Base-by-base conservation (phyloP, 2,113 vertebrate species). In the Indicator indicator region DNA sequence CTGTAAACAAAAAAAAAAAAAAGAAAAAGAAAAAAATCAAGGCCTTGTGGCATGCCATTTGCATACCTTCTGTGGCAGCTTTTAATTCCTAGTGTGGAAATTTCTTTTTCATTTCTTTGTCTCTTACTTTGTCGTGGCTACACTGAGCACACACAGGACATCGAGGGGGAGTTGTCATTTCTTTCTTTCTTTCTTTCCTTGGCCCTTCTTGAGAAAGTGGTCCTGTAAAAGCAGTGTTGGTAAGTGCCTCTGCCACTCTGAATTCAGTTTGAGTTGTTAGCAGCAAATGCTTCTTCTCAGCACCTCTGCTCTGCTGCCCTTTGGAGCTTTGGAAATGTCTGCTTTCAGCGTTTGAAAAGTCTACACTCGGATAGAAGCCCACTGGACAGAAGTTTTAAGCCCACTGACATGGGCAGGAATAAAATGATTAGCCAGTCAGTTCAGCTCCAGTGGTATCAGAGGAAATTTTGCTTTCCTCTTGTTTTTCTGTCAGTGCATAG, bases 41-140 rank as follows among this genome's bases (percentile, higher is more conserved):
- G 95, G 94, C 91, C 95, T 96, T 95, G 88, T 95, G 76, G 89
- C 27, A 4, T 78, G 72, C 64, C 79, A 95, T 97, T 96, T 96
- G 81, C 91, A 96, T 96, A 96, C 83, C 92, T 96, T 98, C 97
- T 94, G 94, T 95, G 94, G 62, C 62, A 79, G 90, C 92, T 90
- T 96, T 89, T 97, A 97, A 96, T 98, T 96, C 95, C 89, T 91
- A 70, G 89, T 91, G 91, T 84, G 92, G 79, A 91, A 88, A 85
- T 91, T 89, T 93, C 46, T 48, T 52, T 24, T 24, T 94, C 62
- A 91, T 90, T 97, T 92, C 79, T 93, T 90, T 80, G 77, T 96
- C 96, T 94, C 96, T 97, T 90, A 97, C 98, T 97, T 82, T 88
- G 86, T 48, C 48, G 19, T 48, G 48, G 48, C 48, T 48, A 36